Evolutionary conservation across 2,113 vertebrate species (phyloP).

Genomic region (Arenaria interpres): DNA sequence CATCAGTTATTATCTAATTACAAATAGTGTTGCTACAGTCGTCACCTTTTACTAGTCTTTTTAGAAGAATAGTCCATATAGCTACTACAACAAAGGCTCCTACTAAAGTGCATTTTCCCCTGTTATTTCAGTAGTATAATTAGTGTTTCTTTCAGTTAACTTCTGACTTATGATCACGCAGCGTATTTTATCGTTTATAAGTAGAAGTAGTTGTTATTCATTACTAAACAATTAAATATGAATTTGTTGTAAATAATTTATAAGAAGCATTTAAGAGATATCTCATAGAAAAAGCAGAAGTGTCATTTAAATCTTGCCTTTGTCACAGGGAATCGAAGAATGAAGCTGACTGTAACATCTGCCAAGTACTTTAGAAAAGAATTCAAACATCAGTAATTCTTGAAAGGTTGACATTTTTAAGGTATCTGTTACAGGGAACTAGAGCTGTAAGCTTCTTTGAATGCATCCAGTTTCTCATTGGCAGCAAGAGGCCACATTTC

Average conservation of each 20-base stretch:
- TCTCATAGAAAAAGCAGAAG: neutral
- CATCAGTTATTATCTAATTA: neutral
- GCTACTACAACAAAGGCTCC: neutral
- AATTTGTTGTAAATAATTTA: conserved; percentile 22
- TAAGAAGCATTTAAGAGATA: neutral
- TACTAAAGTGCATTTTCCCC: neutral
- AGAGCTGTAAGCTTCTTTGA: neutral
- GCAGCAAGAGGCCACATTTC: neutral
- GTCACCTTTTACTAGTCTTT: neutral
- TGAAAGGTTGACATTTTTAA: neutral
- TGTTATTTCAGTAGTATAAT: neutral
- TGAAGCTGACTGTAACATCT: neutral
- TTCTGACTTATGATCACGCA: neutral
- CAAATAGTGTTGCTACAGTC: neutral
- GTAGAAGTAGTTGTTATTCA: neutral
- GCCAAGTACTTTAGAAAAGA: neutral
- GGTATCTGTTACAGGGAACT: neutral
- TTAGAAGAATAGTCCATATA: neutral
- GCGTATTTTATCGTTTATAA: neutral
- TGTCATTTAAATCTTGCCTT: neutral
- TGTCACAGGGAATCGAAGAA: neutral
- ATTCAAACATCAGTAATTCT: neutral
- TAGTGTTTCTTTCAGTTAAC: neutral
- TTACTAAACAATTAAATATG: neutral
- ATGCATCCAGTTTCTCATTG: neutral